Conservation (phyloP, 1,140 invertebrate species). For the Bombyx mori region DNA sequence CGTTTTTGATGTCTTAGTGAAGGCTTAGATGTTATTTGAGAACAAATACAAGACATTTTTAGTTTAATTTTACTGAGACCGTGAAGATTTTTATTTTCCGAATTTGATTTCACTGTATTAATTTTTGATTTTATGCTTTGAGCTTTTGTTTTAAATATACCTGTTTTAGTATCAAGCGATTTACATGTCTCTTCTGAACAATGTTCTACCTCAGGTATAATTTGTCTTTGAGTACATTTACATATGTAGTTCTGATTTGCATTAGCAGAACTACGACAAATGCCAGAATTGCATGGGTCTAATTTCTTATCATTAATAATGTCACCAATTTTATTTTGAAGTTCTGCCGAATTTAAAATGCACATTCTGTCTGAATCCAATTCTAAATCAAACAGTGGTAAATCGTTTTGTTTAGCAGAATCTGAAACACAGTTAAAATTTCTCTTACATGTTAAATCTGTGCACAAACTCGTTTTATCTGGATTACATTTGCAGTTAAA, state of each 20-base stretch:
- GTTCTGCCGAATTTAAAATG: slow-evolving; percentile 32
- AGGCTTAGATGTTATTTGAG: neutral
- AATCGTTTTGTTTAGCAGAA: slow-evolving; percentile 8
- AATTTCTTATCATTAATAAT: slow-evolving; percentile 2
- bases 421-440: slow-evolving; percentile 6
- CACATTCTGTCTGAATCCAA: slow-evolving; percentile 30
- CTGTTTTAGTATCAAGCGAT: too few relatives aligned
- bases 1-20: too few relatives aligned
- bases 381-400: slow-evolving; percentile 29
- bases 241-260: neutral
- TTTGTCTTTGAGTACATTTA: slow-evolving; percentile 5
- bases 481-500: slow-evolving; percentile 29
- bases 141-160: too few relatives aligned
- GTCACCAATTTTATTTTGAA: slow-evolving; percentile 15
- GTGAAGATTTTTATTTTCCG: too few relatives aligned
- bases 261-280: slow-evolving; percentile 1
- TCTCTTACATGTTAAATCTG: slow-evolving; percentile 21
- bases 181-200: slow-evolving; percentile 9
- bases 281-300: neutral
- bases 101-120: too few relatives aligned
- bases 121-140: too few relatives aligned
- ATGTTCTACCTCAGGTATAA: neutral
- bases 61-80: neutral
- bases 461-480: slow-evolving; percentile 16
- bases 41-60: slow-evolving; percentile 4